A percentile compares a stretch with the other conserved stretches of the same genome.
These are phyloP conservation scores for Acromyrmex charruanus DNA, from an alignment of 1,140 invertebrate species.

Conservation along the genomic window DNA sequence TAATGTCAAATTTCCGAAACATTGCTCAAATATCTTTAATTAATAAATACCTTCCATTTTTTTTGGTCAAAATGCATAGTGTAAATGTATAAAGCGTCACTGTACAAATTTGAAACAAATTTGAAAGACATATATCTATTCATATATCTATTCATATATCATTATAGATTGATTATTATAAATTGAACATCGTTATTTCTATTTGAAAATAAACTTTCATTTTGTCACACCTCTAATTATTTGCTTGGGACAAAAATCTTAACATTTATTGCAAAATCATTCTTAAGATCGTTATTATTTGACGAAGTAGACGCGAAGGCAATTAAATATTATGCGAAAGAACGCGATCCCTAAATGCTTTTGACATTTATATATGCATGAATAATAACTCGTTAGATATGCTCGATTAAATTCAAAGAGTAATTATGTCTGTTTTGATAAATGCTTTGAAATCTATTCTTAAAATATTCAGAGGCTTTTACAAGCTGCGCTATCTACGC, in stretches of 20 bases:
- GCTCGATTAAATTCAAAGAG: conserved; percentile 34
- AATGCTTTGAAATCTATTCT: conserved; percentile 18
- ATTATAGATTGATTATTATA: not conserved
- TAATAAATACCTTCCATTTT: conserved; percentile 12
- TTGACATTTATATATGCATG: not conserved
- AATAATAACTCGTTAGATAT: conserved; percentile 6
- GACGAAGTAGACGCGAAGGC: not conserved
- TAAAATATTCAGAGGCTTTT: conserved; percentile 38
- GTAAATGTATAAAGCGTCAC: not conserved
- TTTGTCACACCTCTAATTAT: not conserved
- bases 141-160: not conserved
- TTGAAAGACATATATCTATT: not conserved
- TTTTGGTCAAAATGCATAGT: not conserved
- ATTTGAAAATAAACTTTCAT: not conserved
- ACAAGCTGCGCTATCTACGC: conserved; percentile 7
- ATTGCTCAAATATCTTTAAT: not conserved
- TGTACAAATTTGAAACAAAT: conserved; percentile 15
- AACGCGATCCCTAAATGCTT: not conserved
- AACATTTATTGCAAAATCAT: not conserved
- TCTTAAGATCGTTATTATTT: conserved; percentile 1
- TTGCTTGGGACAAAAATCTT: not conserved
- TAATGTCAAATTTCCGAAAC: not conserved
- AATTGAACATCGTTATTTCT: not conserved
- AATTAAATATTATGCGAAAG: not conserved
- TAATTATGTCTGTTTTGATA: conserved; percentile 36